Conservation (phyloP, 2,888 invertebrate species). For the Meta bourneti region DNA sequence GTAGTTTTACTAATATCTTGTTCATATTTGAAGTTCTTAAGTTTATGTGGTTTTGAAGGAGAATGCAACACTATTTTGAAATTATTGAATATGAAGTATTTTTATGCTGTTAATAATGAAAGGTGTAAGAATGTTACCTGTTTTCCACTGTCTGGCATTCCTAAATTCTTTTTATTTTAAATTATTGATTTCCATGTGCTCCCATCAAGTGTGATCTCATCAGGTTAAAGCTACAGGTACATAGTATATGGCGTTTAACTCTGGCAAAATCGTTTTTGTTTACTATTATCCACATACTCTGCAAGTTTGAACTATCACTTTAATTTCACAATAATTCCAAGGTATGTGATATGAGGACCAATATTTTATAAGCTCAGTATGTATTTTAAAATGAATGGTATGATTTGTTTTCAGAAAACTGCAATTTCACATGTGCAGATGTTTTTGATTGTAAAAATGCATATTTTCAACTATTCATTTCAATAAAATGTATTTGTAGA, state of each 20-base stretch:
- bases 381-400: neutral
- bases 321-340: neutral
- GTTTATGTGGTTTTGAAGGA: neutral
- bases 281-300: neutral
- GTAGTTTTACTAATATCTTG: too few relatives aligned
- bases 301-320: neutral
- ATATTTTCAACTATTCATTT: slow-evolving; percentile 9
- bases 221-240: slow-evolving; percentile 68
- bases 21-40: too few relatives aligned
- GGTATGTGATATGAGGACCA: slow-evolving; percentile 21
- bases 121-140: slow-evolving; percentile 70
- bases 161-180: slow-evolving; percentile 40
- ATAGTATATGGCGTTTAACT: slow-evolving; percentile 72
- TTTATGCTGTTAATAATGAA: slow-evolving; percentile 15
- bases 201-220: slow-evolving; percentile 21
- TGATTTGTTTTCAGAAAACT: neutral
- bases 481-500: neutral
- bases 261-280: slow-evolving; percentile 66
- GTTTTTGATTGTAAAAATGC: neutral
- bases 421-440: too few relatives aligned
- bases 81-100: slow-evolving; percentile 1
- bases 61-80: slow-evolving; percentile 53
- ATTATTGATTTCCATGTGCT: slow-evolving; percentile 34
- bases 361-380: slow-evolving; percentile 30
- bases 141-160: slow-evolving; percentile 74